Evolutionary conservation across 2,797 vertebrate genomes (phyloP), one percentile per base, ranked within the genome.

Genomic region (Rhinoraja longicauda): DNA sequence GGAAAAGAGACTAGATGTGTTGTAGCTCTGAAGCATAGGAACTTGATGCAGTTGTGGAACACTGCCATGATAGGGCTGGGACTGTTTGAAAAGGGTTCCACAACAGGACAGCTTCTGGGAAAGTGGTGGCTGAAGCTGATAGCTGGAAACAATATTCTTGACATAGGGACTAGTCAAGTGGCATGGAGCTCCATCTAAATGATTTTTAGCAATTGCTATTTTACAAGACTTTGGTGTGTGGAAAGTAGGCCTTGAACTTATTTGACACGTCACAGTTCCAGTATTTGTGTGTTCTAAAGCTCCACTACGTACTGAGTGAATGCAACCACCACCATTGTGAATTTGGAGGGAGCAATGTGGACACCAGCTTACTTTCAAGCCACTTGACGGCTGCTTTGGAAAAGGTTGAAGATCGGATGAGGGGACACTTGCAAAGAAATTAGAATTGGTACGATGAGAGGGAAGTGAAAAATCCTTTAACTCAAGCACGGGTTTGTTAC

Each of bases 351-450:
- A 94, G 93, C 95, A 98, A 94, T 96, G 97, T 94, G 97, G 95
- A 95, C 98, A 98, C 94, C 96, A 96, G 98, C 98, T 99, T 99
- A 99, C 98, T 97, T 98, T 98, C 94, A 97, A 96, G 95, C 95
- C 96, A 94, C 95, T 93, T 93, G 97, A 96, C 95, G 97, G 96
- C 93, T 96, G 96, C 94, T 97, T 96, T 94, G 97, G 97, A 93
- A 96, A 96, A 94, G 96, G 95, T 93, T 96, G 97, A 95, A 95
- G 95, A 94, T 96, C 96, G 76, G 97, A 96, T 94, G 97, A 96
- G 0, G 97, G 96, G 94, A 97, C 94, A 93, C 97, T 94, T 95
- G 97, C 95, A 93, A 98, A 98, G 92, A 96, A 95, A 93, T 97
- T 97, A 94, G 97, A 95, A 93, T 96, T 96, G 93, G 96, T 94